phyloP scores from a whole-genome alignment of 2,113 vertebrate genomes.

The Beaufortia kweichowensis region DNA sequence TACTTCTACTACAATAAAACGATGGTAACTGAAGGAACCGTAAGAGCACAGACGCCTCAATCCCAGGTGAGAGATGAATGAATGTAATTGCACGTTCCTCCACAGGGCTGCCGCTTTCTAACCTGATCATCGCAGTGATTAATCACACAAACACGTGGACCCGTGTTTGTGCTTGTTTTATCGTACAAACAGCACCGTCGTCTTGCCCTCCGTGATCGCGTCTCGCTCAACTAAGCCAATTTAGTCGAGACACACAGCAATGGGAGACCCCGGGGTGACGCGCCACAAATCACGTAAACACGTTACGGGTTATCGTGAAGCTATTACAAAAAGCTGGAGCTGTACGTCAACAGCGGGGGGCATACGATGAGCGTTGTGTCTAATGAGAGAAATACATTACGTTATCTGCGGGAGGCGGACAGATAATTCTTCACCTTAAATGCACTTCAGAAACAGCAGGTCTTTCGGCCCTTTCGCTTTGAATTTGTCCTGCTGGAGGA shows the following conservation, averaged over 20 bases:
- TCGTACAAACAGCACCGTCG: constrained; percentile 45
- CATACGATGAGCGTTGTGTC: neutral
- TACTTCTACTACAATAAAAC: too few species aligned
- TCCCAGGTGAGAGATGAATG: constrained; percentile 61
- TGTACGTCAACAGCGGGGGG: constrained; percentile 24
- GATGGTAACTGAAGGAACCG: neutral
- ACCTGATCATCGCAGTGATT: constrained; percentile 58
- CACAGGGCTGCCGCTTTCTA: constrained; percentile 38
- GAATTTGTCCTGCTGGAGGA: neutral
- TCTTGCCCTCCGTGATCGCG: neutral
- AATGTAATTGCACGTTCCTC: constrained; percentile 61
- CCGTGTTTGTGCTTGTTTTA: constrained; percentile 58
- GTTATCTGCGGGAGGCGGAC: constrained; percentile 33
- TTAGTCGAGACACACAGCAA: constrained; percentile 59
- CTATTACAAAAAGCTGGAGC: constrained; percentile 13
- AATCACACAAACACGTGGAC: constrained; percentile 55
- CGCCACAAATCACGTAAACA: constrained; percentile 47
- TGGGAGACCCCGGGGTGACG: constrained; percentile 39
- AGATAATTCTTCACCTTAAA: constrained; percentile 42
- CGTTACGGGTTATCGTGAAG: constrained; percentile 43
- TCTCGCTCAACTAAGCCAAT: constrained; percentile 46
- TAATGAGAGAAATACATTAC: constrained; percentile 55
- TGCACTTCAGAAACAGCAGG: constrained; percentile 32
- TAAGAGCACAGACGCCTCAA: neutral
- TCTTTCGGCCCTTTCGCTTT: neutral